phyloP scores from a whole-genome alignment of 2,113 vertebrate species.

The Apteryx owenii region DNA sequence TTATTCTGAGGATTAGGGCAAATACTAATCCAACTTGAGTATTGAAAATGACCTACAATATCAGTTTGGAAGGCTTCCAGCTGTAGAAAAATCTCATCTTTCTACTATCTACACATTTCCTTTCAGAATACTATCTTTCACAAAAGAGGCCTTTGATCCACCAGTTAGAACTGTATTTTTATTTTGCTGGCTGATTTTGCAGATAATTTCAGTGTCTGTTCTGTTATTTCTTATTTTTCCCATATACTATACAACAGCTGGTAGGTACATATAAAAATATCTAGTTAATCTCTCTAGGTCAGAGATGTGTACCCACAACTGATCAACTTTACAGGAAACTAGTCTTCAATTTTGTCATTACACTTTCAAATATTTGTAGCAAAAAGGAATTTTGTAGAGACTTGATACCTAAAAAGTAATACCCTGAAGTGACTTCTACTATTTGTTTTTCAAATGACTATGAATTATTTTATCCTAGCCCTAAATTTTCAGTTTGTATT shows the following conservation, averaged over 20 bases:
- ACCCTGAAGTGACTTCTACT: neutral
- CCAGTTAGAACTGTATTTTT: constrained; percentile 18
- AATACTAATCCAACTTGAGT: constrained; percentile 6
- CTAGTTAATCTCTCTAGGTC: neutral
- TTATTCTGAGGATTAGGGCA: constrained; percentile 38
- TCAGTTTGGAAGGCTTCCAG: constrained; percentile 56
- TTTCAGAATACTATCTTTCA: constrained; percentile 44
- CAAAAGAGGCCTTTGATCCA: constrained; percentile 35
- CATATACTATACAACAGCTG: neutral
- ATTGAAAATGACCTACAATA: constrained; percentile 57
- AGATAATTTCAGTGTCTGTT: constrained; percentile 39
- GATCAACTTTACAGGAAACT: rapidly evolving
- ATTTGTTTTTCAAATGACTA: neutral
- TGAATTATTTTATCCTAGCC: neutral
- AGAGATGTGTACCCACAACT: neutral
- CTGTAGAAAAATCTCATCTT: constrained; percentile 39
- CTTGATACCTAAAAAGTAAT: neutral
- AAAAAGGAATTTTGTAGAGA: neutral
- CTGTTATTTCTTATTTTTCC: constrained; percentile 30
- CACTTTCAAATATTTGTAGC: neutral
- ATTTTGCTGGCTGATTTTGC: constrained; percentile 49
- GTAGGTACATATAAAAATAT: neutral
- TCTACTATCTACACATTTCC: neutral
- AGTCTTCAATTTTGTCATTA: neutral
- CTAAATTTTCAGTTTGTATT: neutral